These are phyloP conservation scores for Natator depressus DNA, from an alignment of 2,113 vertebrate genomes.

Conservation along the genomic window DNA sequence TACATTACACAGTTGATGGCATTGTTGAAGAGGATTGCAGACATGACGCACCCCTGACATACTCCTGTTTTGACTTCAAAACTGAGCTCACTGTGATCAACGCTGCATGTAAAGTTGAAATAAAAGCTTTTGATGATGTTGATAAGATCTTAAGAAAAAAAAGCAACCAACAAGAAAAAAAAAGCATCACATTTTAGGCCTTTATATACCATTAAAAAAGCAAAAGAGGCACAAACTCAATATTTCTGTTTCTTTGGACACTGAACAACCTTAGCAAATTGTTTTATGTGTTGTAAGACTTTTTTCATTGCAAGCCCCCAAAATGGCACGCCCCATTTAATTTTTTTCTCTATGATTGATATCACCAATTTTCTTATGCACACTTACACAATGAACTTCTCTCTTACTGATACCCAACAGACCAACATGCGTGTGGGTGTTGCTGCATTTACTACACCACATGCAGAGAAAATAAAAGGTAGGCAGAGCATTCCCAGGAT, in stretches of 20 bases:
- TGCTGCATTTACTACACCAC: not conserved
- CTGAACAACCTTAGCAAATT: not conserved
- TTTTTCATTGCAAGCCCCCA: slow-evolving; percentile 1
- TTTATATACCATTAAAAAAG: not conserved
- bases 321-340: not conserved
- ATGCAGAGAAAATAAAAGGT: slow-evolving; percentile 34
- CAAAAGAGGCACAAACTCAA: not conserved
- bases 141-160: not conserved
- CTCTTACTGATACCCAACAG: not conserved
- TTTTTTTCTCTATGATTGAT: not conserved
- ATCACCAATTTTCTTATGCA: slow-evolving; percentile 1
- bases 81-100: too few species aligned
- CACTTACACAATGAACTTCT: not conserved
- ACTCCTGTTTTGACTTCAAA: too few species aligned
- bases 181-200: not conserved
- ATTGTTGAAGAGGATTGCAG: too few species aligned
- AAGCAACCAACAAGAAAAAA: not conserved
- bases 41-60: too few species aligned
- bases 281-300: not conserved
- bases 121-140: too few species aligned
- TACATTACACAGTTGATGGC: too few species aligned
- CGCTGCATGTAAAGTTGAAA: too few species aligned
- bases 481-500: not conserved
- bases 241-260: not conserved
- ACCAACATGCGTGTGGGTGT: not conserved